Base-by-base conservation (phyloP, 2,113 vertebrate species). In the crab-eating macaque (Macaca fascicularis) region DNA sequence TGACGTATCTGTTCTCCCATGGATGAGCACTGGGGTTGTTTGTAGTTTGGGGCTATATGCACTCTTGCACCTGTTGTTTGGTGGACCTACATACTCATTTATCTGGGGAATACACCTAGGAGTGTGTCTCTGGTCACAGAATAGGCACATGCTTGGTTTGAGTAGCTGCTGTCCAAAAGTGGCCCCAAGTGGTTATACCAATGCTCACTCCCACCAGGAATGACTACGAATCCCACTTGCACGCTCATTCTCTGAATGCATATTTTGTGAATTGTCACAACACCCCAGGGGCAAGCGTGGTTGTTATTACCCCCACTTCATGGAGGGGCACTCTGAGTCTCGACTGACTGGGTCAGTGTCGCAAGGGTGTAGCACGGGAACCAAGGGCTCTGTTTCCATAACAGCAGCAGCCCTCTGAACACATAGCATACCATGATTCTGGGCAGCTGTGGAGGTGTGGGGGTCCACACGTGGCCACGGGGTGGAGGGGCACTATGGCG, bases 401-500 rank as follows among this genome's bases (percentile, higher is more conserved):
- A 64, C 3, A 35, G 40, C 57, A 14, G 67, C 4, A 10, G 79
- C 55, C 67, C 40, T 57, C 61, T 43, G 32, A 20, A 30, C 27
- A 4, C 30, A 30, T 59, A 13, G 35, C 12, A 2, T 48, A 6
- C 8, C 0, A 4, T 78, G 89, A 20, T 59, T 45, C 70, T 11
- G 78, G 90, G 50, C 59, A n/a, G 1, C 35, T 0, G 20, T 23
- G n/a, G 4, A 22, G n/a, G n/a, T 14, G 13, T 14, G 5, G 11
- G 19, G 59, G 16, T 70, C 40, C 67, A 75, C 32, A 14, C 4
- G 0, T 2, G 13, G 17, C 57, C 27, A 1, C 4, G 0, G 12
- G 52, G 2, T 0, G 1, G 81, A 69, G 40, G 32, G 69, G n/a
- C 25, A 38, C 12, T 3, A 4, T 20, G 20, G 9, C 2, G 3